Evolutionary conservation across 2,797 vertebrate genomes (phyloP), one percentile per base, ranked within the genome.

Genomic region (Sebastiscus tertius): DNA sequence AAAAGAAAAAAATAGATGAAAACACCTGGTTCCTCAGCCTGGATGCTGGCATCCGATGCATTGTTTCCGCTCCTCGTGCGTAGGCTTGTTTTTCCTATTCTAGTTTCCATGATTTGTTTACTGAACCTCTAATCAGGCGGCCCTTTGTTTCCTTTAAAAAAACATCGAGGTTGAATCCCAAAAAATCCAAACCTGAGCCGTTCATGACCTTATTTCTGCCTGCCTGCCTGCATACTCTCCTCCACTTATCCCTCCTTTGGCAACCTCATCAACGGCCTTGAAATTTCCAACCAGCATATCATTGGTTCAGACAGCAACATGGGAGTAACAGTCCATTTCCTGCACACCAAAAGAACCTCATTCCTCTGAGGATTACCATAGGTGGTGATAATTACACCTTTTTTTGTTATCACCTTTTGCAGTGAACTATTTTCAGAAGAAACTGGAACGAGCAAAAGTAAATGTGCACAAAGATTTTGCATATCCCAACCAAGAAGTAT

Each of bases 121-220:
- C 72, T 73, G 73, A 80, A 59, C 36, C 59, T 88, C 58, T 87
- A 85, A 81, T 86, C 83, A 78, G 85, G 63, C 86, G 80, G 42
- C 42, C 63, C 39, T 89, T 84, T 92, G 86, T 84, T 87, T 84
- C 59, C 64, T 42, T 74, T 68, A 10, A 46, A 84, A 82, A 54
- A 74, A 69, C 74, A 87, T 63, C 14, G 55, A 86, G 82, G 64
- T 88, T 77, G 78, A 87, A 88, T 90, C 74, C 67, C 61, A 46
- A 73, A 86, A 89, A 89, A 49, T 81, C 78, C 76, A 81, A 89
- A 87, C 81, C 87, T 86, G 83, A 85, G 80, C 86, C 29, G 63
- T 65, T 29, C 64, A 63, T 87, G 79, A 80, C 75, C 78, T 70
- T 86, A 56, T 83, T 82, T 73, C 27, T 85, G 64, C 54, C 10